Percentiles rank a stretch among this genome's conserved stretches.
Evolutionary conservation across 1,140 invertebrate species (phyloP).

Genomic region (Lineus longissimus): DNA sequence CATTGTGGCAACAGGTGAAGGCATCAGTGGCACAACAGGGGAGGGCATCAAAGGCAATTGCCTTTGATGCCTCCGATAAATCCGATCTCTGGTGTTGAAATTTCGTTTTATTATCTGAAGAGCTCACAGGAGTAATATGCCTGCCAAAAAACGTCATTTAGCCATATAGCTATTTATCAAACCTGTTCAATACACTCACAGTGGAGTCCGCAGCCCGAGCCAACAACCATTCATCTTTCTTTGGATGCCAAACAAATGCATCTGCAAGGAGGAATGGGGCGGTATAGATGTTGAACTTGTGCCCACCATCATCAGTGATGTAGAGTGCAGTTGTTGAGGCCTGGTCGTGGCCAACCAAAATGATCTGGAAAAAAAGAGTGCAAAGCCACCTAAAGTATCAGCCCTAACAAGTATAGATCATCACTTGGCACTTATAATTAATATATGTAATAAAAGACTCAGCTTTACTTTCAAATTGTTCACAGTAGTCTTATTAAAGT

Average conservation of each 20-base stretch:
- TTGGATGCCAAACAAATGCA: slow-evolving; percentile 29
- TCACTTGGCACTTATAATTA: neutral
- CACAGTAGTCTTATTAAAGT: neutral
- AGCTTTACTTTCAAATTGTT: no score
- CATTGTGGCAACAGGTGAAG: no score
- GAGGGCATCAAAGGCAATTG: no score
- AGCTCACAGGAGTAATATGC: no score
- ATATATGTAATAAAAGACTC: neutral
- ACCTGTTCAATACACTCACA: neutral
- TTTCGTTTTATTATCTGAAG: no score
- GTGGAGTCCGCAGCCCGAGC: neutral
- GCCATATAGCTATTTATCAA: no score
- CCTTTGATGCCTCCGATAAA: no score
- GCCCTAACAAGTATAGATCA: neutral
- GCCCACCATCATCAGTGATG: slow-evolving; percentile 31
- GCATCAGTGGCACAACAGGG: no score
- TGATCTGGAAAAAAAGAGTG: slow-evolving; percentile 20
- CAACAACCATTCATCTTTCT: neutral
- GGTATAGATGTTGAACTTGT: slow-evolving; percentile 16
- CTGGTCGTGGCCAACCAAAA: slow-evolving; percentile 25
- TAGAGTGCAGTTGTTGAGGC: slow-evolving; percentile 22
- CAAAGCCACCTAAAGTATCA: neutral
- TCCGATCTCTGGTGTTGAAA: no score
- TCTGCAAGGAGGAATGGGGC: slow-evolving; percentile 14
- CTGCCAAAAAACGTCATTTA: no score